These are phyloP conservation scores for Papilio protenor DNA, from an alignment of 2,888 invertebrate species.

Conservation along the genomic window DNA sequence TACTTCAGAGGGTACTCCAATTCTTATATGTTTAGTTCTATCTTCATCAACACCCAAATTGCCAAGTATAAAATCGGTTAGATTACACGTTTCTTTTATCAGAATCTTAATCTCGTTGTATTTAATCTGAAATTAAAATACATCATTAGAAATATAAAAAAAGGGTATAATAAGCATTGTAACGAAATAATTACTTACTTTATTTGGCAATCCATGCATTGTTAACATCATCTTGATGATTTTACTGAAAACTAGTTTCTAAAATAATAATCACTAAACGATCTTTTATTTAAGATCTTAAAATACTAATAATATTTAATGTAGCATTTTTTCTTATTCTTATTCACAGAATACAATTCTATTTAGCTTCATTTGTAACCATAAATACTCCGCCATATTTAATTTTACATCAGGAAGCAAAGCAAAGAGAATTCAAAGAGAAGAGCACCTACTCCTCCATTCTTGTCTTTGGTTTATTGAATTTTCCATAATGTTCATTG, in stretches of 20 bases:
- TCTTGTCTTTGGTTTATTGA: background rate
- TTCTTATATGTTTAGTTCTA: conserved; percentile 68
- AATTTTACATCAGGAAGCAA: background rate
- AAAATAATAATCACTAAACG: background rate
- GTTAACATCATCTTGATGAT: conserved; percentile 73
- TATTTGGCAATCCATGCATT: conserved; percentile 69
- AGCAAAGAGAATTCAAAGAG: background rate
- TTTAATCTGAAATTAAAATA: conserved; percentile 60
- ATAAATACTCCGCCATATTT: conserved; percentile 12
- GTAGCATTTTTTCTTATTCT: background rate
- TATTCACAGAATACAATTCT: background rate
- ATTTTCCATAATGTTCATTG: background rate
- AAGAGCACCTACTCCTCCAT: background rate
- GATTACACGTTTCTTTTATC: conserved; percentile 68
- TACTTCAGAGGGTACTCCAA: conserved; percentile 67
- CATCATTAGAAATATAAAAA: conserved; percentile 14
- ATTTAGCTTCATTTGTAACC: background rate
- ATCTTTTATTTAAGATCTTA: background rate
- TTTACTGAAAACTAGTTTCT: conserved; percentile 1
- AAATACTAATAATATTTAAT: background rate
- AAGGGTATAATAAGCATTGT: background rate
- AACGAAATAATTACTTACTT: conserved; percentile 55
- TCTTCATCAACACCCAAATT: conserved; percentile 61
- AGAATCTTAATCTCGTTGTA: conserved; percentile 70
- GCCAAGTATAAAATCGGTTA: conserved; percentile 72